These are phyloP conservation scores for Rattus norvegicus DNA, from an alignment of 2,113 vertebrate genomes.

Conservation along the genomic window GRCr8 NC_086021.1:131256001-131256500, in stretches of 20 bases:
- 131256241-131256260: not conserved
- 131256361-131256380: not conserved
- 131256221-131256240: not conserved
- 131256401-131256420: constrained; percentile 1
- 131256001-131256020: not conserved
- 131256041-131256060: not conserved
- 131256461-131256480: constrained; percentile 24
- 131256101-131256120: constrained; percentile 23
- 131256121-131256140: not conserved
- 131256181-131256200: not conserved
- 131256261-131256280: not conserved
- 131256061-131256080: not conserved
- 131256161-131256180: constrained; percentile 13
- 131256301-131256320: not conserved
- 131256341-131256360: not conserved
- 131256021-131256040: not conserved
- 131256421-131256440: not conserved
- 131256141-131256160: not conserved
- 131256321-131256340: not conserved
- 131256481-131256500: not conserved
- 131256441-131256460: constrained; percentile 26
- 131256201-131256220: not conserved
- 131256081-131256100: constrained; percentile 15
- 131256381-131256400: not conserved
- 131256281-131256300: not conserved